phyloP scores from a whole-genome alignment of 2,797 vertebrate genomes.

The Bufotes viridis region DNA sequence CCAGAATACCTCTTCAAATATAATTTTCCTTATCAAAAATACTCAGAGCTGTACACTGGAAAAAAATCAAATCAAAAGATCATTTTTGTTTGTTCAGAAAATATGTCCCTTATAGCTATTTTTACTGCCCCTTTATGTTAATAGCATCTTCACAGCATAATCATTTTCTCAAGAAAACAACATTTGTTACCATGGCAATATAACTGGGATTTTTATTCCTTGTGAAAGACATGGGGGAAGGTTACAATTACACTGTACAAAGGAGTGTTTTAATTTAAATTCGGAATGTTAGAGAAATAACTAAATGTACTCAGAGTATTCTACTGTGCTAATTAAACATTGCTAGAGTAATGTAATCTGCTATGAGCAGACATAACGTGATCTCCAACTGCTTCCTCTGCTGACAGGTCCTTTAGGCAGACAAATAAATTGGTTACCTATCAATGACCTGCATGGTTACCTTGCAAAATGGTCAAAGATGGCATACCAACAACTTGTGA shows the following conservation, averaged over 20 bases:
- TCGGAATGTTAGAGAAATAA: neutral
- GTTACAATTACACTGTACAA: constrained; percentile 28
- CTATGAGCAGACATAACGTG: neutral
- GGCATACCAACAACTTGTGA: too few species aligned
- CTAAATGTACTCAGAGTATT: neutral
- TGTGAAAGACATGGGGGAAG: constrained; percentile 11
- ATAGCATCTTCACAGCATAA: constrained; percentile 33
- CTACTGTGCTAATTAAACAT: neutral
- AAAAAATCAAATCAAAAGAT: neutral
- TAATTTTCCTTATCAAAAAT: too few species aligned
- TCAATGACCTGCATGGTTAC: too few species aligned
- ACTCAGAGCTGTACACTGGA: neutral
- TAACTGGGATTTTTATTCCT: neutral
- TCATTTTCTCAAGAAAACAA: constrained; percentile 26
- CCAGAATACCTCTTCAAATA: too few species aligned
- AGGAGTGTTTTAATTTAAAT: constrained; percentile 10
- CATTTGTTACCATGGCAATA: constrained; percentile 52
- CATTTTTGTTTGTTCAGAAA: neutral
- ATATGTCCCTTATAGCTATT: neutral
- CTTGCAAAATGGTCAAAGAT: too few species aligned
- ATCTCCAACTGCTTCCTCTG: neutral
- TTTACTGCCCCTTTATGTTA: constrained; percentile 36
- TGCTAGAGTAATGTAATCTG: neutral
- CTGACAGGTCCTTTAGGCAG: neutral
- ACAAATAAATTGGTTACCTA: neutral